phyloP scores from a whole-genome alignment of 2,113 vertebrate genomes.

The Peucedramus taeniatus region DNA sequence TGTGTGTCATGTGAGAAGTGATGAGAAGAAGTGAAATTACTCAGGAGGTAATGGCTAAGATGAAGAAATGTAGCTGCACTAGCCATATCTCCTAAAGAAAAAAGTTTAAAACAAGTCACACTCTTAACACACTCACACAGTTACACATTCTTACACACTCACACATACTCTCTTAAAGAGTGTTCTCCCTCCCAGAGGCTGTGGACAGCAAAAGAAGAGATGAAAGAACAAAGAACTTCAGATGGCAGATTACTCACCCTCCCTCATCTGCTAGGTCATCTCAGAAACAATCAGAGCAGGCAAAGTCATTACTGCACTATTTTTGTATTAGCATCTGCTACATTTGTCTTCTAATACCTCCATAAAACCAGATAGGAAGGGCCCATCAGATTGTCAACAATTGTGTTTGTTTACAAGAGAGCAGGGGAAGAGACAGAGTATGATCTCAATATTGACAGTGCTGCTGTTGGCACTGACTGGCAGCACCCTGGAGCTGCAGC shows the following conservation, averaged over 20 bases:
- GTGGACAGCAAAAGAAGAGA: not conserved
- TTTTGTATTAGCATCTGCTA: not conserved
- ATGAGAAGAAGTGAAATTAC: not conserved
- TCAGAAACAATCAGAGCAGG: constrained; percentile 8
- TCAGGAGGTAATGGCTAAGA: not conserved
- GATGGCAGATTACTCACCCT: constrained; percentile 15
- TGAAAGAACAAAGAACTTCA: constrained; percentile 34
- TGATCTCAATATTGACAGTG: not conserved
- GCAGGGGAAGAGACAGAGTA: not conserved
- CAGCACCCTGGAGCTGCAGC: not conserved
- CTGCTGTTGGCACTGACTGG: not conserved
- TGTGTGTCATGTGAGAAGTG: not conserved
- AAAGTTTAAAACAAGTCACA: not conserved
- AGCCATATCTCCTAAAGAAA: not conserved
- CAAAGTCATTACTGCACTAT: constrained; percentile 5
- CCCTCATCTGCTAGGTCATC: not conserved
- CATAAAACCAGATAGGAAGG: not conserved
- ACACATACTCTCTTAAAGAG: not conserved
- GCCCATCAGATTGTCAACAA: not conserved
- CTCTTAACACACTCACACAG: not conserved
- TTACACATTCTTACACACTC: not conserved
- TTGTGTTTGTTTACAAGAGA: not conserved
- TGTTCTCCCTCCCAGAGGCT: not conserved
- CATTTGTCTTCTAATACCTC: not conserved
- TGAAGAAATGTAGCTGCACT: not conserved